Base-by-base conservation (phyloP, 2,888 invertebrate species). In the Rotaria sp. region DNA sequence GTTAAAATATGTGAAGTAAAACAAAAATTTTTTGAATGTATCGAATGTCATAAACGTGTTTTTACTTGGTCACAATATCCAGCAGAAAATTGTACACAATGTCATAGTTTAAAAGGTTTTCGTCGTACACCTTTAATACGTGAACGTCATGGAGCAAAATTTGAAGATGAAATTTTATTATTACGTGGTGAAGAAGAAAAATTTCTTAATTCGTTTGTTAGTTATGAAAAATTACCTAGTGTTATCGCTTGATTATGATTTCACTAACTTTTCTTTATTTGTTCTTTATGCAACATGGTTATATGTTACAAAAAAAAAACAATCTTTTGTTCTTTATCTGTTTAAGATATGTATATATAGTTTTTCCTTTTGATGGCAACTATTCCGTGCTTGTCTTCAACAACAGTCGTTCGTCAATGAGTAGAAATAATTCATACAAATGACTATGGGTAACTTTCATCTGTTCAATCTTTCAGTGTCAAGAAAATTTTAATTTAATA, bases 41-140 rank as follows among this genome's bases (percentile, higher is more conserved):
- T 75, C 13, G 75, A 74, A 41, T 86, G 86, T 85, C 50, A 52
- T n/a, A 84, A 86, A 48, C 50, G 85, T 84, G 52, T 85, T 21
- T 86, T 45, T 59, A 86, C 86, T 45, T 84, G 84, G 74, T 94
- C 0, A 93, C 93, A 88, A 92, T 92, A 88, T 93, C 75, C 75
- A 41, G 75, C 24, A 10, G 41, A 75, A 26, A 75, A 75, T 75
- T 75, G 75, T 38, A 75, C 75, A 75, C 41, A 75, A 24, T 75
- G 75, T 41, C 75, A 18, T 41, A 41, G 75, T 75, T 26, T 41
- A 41, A 75, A 75, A 75, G 59, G 59, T 30, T 75, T 75, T 41
- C 38, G 41, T 75, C 75, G 75, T 75, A 75, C 75, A 24, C 21
- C 75, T 38, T 41, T 75, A 26, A 75, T 75, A 13, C 75, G 75